These are phyloP conservation scores for Proteles cristata DNA, from an alignment of 2,113 vertebrate species.

Conservation along the genomic window DNA sequence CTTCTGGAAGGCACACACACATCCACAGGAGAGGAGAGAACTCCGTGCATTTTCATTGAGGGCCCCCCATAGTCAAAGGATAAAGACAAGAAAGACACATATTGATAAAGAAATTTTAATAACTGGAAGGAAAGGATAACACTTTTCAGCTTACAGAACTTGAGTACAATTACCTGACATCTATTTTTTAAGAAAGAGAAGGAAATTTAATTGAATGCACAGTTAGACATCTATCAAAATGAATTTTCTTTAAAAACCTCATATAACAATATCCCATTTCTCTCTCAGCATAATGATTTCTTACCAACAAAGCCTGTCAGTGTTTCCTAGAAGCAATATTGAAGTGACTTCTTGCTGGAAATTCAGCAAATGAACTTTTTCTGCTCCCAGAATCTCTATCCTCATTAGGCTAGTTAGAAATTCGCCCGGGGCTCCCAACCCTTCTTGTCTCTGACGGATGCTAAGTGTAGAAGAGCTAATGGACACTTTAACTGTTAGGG, in stretches of 20 bases:
- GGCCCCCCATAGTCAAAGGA: slow-evolving; percentile 54
- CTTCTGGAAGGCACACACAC: neutral
- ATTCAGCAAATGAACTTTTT: slow-evolving; percentile 79
- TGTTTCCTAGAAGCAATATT: slow-evolving; percentile 81
- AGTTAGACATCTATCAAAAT: slow-evolving; percentile 74
- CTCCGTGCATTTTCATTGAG: slow-evolving; percentile 41
- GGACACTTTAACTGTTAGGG: slow-evolving; percentile 73
- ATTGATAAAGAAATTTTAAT: slow-evolving; percentile 68
- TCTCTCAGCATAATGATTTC: slow-evolving; percentile 82
- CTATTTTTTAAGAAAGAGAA: slow-evolving; percentile 69
- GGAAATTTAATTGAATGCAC: slow-evolving; percentile 79
- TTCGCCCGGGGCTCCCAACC: slow-evolving; percentile 47
- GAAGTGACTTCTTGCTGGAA: slow-evolving; percentile 79
- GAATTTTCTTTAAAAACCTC: slow-evolving; percentile 76
- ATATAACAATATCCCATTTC: slow-evolving; percentile 72
- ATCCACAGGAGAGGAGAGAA: neutral
- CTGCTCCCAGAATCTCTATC: slow-evolving; percentile 56
- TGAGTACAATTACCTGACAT: slow-evolving; percentile 68
- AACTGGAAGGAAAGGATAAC: slow-evolving; percentile 64
- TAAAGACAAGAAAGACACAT: slow-evolving; percentile 58
- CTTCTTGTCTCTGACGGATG: slow-evolving; percentile 66
- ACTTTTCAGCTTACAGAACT: slow-evolving; percentile 55
- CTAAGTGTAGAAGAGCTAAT: slow-evolving; percentile 68
- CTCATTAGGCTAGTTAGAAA: slow-evolving; percentile 77
- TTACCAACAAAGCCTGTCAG: slow-evolving; percentile 79